Percentiles rank a stretch among this genome's conserved stretches.
These are phyloP conservation scores for Nestor notabilis DNA, from an alignment of 2,113 vertebrate genomes.

Conservation along the genomic window DNA sequence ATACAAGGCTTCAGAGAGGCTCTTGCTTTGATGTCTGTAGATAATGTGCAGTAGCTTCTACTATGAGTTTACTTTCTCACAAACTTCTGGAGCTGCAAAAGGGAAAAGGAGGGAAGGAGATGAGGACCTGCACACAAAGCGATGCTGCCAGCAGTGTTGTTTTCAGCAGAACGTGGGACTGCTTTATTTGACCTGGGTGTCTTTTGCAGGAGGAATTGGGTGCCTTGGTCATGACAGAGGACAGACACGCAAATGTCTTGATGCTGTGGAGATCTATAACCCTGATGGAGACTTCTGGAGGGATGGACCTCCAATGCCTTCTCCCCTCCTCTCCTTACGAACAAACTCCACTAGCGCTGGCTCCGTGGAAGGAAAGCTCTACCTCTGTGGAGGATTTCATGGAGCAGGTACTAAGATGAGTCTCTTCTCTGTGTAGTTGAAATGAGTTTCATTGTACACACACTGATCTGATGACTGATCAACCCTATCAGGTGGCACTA, in stretches of 20 bases:
- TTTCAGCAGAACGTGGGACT: neutral
- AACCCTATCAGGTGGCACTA: neutral
- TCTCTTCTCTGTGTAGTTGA: neutral
- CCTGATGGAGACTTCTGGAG: conserved; percentile 91
- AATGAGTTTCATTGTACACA: neutral
- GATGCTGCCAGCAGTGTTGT: neutral
- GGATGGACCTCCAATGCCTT: conserved; percentile 87
- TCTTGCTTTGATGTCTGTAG: neutral
- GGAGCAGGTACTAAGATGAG: conserved; percentile 86
- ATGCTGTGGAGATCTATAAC: conserved; percentile 93
- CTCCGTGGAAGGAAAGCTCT: conserved; percentile 89
- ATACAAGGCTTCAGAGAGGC: neutral
- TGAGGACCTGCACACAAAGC: neutral
- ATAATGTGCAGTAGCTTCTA: neutral
- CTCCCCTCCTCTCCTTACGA: conserved; percentile 85
- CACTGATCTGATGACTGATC: neutral
- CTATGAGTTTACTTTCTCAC: neutral
- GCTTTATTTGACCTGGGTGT: neutral
- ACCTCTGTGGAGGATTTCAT: conserved; percentile 93
- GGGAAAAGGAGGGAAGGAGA: neutral
- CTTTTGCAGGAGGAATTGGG: conserved; percentile 89
- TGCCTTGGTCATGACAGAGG: conserved; percentile 88
- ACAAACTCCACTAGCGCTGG: conserved; percentile 87
- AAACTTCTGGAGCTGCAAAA: neutral
- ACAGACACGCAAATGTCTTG: conserved; percentile 92